Evolutionary conservation across 2,888 invertebrate genomes (phyloP).

Genomic region (Apamea monoglypha): DNA sequence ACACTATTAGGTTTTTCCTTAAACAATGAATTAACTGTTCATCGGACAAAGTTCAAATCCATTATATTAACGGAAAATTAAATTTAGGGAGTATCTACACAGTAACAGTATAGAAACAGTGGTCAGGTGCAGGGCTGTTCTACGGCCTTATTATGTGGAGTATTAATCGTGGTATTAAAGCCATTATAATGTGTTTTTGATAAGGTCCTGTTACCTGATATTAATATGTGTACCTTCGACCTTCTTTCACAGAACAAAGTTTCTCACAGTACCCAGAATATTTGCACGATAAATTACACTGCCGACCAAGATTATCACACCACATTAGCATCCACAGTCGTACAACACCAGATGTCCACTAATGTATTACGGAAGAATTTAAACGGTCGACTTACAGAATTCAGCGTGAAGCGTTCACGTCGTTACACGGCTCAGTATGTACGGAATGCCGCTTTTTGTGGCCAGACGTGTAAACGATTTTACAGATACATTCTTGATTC

Average conservation of each 20-base stretch:
- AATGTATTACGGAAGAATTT: conserved; percentile 80
- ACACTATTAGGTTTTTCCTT: not conserved
- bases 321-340: conserved; percentile 50
- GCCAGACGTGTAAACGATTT: conserved; percentile 75
- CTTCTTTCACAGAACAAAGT: not conserved
- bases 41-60: not conserved
- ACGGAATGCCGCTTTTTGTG: conserved; percentile 85
- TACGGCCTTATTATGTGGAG: not conserved
- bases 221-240: not conserved
- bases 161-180: not conserved
- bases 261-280: not conserved
- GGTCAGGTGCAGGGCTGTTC: not conserved
- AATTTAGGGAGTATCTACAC: not conserved
- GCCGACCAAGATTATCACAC: conserved; percentile 34
- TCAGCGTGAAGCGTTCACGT: conserved; percentile 83
- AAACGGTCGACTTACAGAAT: conserved; percentile 77
- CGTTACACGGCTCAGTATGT: conserved; percentile 80
- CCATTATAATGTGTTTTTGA: not conserved
- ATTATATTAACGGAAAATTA: not conserved
- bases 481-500: conserved; percentile 80
- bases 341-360: conserved; percentile 60
- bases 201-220: not conserved
- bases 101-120: not conserved
- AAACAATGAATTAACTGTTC: not conserved
- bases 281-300: conserved; percentile 31